Base-by-base conservation (phyloP, 2,888 invertebrate genomes). In the Sphaeridia pumilis region DNA sequence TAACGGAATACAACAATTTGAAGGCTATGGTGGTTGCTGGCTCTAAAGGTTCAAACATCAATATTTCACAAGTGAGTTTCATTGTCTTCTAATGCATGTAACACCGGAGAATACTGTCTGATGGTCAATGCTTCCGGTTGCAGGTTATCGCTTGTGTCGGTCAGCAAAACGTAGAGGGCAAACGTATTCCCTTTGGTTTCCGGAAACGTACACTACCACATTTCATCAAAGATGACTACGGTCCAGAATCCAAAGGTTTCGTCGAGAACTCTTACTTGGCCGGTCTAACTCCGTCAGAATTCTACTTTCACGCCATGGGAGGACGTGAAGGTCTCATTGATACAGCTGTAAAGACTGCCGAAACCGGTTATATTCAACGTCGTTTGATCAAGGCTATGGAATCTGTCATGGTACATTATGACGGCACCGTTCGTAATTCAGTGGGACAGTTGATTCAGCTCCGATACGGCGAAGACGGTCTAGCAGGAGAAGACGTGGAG, bases 221-320 rank as follows among this genome's bases (percentile, higher is more conserved):
- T 72, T 99, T 99, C 76, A 98, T 98, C 70, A 98, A 99, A 73
- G 97, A 99, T 72, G 99, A 99, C 80, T 98, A 98, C 69, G 98
- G 98, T 79, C 98, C 98, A 22, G 97, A 98, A 72, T 95, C 95
- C 0, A 84, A 95, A 74, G 97, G 98, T 51, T 99, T 99, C 74
- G 98, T 99, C 57, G 98, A 99, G 75, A 99, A 99, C 72, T 98
- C 97, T 0, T 99, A 99, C 72, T 85, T 99, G 67, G 97, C 98
- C 70, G 98, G 98, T 55, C 73, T 99, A 68, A 98, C 98, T 0
- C 97, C 98, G 0, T 92, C 97, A 0, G 98, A 99, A 70, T 99
- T 99, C 72, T 99, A 89, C 75, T 99, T 99, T 72, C 98, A 99
- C 78, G 97, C 98, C 69, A 99, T 99, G 98, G 98, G 98, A 71